Evolutionary conservation across 53 echinoderm and acorn worm genomes (phyloP), one percentile per base, ranked within the genome.

Genomic region (Stichopus horrens): DNA sequence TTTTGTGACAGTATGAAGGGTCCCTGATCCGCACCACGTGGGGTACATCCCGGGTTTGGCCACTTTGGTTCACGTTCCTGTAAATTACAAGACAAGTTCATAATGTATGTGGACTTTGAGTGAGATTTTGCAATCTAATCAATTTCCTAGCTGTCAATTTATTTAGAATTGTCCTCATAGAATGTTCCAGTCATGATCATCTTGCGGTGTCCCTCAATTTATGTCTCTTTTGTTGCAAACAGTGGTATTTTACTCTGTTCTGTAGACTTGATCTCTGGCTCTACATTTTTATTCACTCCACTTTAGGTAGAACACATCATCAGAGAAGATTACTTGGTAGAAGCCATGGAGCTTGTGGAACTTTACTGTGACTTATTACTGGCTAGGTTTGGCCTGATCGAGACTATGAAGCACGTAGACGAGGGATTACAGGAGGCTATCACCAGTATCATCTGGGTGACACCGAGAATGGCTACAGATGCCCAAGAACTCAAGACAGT

Each of bases 281-380:
- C 9, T 56, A 7, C 74, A 9, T 54, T 8, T 16, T 82, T 0
- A 37, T 37, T 37, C 37, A 37, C 0, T 37, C 1, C 9, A 14
- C 73, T 89, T 9, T 74, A 97, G 99, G 99, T 99, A 13, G 99
- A 99, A 89, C 99, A 99, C 79, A 99, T 99, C 80, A 99, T 99
- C 79, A 90, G 99, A 53, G 99, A 99, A 80, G 99, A 99, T 74
- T 99, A 99, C 91, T 76, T 96, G 63, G 99, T 99, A 55, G 99
- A 99, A 81, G 99, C 94, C 52, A 96, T 99, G 99, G 99, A 99
- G 88, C 73, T 99, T 6, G 91, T 99, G 2, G 99, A 99, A 77
- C 85, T 99, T 76, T 99, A 93, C 86, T 88, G 94, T 65, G 99
- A 99, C 74, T 88, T 99, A 8, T 74, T 99, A 58, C 76, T 99